Base-by-base conservation (phyloP, 2,113 vertebrate genomes). In the Phrynosoma platyrhinos region DNA sequence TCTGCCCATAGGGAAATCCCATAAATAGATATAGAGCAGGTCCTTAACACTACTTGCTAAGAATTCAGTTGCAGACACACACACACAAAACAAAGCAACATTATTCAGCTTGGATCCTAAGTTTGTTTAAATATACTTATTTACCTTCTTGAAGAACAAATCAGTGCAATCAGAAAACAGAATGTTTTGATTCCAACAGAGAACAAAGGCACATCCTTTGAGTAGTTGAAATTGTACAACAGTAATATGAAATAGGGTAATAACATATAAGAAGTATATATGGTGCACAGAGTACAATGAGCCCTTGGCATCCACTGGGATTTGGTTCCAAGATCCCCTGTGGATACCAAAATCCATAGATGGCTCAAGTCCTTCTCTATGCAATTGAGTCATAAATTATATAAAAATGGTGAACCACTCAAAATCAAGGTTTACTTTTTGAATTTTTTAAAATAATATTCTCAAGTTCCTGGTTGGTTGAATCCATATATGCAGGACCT, bases 1-100 rank as follows among this genome's bases (percentile, higher is more conserved):
- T 2, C 9, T 0, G n/a, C 55, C 87, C 79, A 0, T 7, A 42
- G 76, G 79, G 79, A 52, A 87, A 85, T 76, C 69, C 32, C 55
- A 78, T 1, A 72, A 32, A 82, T 9, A 12, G 32, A 5, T 75
- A 80, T 7, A 88, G 81, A 79, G 40, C 9, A 6, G 72, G 89
- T 64, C 40, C 75, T 78, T 85, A 58, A 81, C 90, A 52, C 68
- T 80, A 52, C 40, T 32, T 66, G 71, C 79, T 71, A 82, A 82
- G 84, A 89, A 81, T 77, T 84, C 85, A 79, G 87, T 20, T 77
- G 75, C 42, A 82, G 87, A 76, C 47, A 71, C 27, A 69, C 27
- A 69, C 84, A 85, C 18, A 47, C 79, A 92, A 91, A 80, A 86
- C n/a, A 82, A 88, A 2, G 69, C 8, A 4, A 0, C 13, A 72